A percentile compares a stretch with the other conserved stretches of the same genome.
Evolutionary conservation across 2,113 vertebrate species (phyloP).

Genomic region (Paratilapia polleni): DNA sequence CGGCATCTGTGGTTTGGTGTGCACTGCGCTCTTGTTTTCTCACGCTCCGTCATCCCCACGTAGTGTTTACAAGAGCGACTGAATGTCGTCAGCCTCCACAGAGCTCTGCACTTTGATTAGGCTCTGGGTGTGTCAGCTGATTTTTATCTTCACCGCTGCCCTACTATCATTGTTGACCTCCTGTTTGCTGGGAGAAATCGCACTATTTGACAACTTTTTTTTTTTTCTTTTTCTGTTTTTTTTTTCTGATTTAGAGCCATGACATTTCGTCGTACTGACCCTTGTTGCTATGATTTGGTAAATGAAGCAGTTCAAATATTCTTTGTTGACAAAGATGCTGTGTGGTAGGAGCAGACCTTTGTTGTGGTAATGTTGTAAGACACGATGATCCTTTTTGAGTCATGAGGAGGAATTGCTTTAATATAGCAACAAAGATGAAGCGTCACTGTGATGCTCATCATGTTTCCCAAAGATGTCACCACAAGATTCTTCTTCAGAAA

Average conservation of each 20-base stretch:
- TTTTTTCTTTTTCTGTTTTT: not conserved
- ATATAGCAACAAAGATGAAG: constrained; percentile 8
- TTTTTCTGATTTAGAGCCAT: not conserved
- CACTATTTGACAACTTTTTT: not conserved
- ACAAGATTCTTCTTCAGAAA: not conserved
- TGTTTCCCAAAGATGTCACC: constrained; percentile 7
- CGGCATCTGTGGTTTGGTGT: constrained; percentile 20
- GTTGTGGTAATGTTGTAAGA: constrained; percentile 4
- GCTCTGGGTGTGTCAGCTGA: constrained; percentile 53
- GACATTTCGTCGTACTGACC: not conserved
- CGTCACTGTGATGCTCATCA: not conserved
- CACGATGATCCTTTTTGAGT: constrained; percentile 2
- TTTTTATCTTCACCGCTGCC: constrained; percentile 55
- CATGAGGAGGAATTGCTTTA: not conserved
- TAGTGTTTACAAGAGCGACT: constrained; percentile 71
- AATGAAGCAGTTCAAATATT: not conserved
- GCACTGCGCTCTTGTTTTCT: constrained; percentile 45
- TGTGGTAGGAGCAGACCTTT: not conserved
- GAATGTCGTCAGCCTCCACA: constrained; percentile 59
- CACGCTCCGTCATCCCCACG: constrained; percentile 29
- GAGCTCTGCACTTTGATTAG: constrained; percentile 59
- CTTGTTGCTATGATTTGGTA: not conserved
- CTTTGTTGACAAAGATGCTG: not conserved
- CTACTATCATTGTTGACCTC: constrained; percentile 10
- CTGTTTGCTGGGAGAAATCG: not conserved